Evolutionary conservation across 2,888 invertebrate species (phyloP), one percentile per base, ranked within the genome.

Genomic region (Gastrophysa polygoni): DNA sequence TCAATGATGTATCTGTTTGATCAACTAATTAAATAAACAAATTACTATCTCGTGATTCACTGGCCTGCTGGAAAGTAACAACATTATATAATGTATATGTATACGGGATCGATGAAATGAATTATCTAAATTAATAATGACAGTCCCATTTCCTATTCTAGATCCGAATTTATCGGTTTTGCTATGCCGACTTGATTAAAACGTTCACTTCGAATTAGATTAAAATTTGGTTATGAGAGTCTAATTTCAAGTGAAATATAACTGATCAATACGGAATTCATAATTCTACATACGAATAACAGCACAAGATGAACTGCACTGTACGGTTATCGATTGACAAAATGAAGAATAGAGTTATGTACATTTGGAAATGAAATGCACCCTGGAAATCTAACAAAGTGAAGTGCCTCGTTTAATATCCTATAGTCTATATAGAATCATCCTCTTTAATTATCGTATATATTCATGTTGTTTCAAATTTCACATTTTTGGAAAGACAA

Each of bases 91-190:
- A 34, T 34, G 49, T 38, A 38, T 43, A 54, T 43, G 4, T 10
- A 52, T 14, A 18, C 28, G 43, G 38, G 56, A 66, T 66, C 66
- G 59, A 66, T 66, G 58, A 63, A 63, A 63, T 61, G 56, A 61
- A 66, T 66, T 66, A 66, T 62, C 66, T 63, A 66, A 58, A 66
- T 66, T 66, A 63, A 63, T 66, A 66, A 61, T 66, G 57, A 57
- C 55, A 55, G 34, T 62, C 58, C 62, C 50, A 62, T 62, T 62
- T 62, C 58, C 62, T 62, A 62, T 52, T 62, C 44, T 50, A 29
- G 49, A 58, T 58, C 54, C 47, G 55, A 55, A 62, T 62, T 51
- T 62, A 50, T 55, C 55, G 55, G 62, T 50, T 57, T n/a, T 34
- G 24, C 43, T 17, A 43, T 20, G 43, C 18, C 24, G 38, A 44